phyloP scores from a whole-genome alignment of 2,888 invertebrate genomes.

The Calameuta filiformis region DNA sequence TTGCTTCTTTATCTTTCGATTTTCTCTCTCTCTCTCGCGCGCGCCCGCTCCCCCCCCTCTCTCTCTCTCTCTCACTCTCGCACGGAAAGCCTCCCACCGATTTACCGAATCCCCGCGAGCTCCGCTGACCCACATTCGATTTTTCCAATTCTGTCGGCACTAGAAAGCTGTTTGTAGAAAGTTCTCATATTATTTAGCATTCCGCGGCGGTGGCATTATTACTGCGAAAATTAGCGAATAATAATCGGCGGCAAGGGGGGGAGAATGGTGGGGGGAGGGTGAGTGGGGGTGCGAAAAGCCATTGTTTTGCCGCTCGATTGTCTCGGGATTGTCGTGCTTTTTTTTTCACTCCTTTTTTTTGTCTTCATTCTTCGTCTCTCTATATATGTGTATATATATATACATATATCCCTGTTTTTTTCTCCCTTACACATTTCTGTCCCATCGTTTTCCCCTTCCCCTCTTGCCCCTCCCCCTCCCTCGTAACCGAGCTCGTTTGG shows the following conservation, averaged over 20 bases:
- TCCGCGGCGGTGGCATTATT: constrained; percentile 43
- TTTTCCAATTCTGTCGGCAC: constrained; percentile 53
- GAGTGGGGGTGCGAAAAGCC: not conserved
- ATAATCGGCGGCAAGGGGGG: constrained; percentile 30
- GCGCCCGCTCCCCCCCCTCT: no score
- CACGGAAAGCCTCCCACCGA: not conserved
- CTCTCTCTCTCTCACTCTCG: not conserved
- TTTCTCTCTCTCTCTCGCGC: not conserved
- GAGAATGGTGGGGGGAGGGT: not conserved
- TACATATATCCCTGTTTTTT: not conserved
- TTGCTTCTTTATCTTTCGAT: not conserved
- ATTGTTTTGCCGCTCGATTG: constrained; percentile 19
- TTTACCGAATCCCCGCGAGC: constrained; percentile 7
- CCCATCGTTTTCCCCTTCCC: not conserved
- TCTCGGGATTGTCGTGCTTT: constrained; percentile 8
- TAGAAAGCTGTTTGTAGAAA: constrained; percentile 58
- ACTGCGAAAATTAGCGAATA: constrained; percentile 51
- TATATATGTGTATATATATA: not conserved
- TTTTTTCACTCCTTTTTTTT: not conserved
- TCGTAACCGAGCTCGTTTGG: not conserved
- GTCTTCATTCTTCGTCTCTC: not conserved
- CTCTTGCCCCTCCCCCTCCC: not conserved
- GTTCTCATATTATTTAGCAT: constrained; percentile 59
- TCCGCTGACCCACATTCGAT: constrained; percentile 56
- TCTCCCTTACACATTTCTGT: not conserved